phyloP scores from a whole-genome alignment of 2,113 vertebrate genomes.

The Neogobius melanostomus region DNA sequence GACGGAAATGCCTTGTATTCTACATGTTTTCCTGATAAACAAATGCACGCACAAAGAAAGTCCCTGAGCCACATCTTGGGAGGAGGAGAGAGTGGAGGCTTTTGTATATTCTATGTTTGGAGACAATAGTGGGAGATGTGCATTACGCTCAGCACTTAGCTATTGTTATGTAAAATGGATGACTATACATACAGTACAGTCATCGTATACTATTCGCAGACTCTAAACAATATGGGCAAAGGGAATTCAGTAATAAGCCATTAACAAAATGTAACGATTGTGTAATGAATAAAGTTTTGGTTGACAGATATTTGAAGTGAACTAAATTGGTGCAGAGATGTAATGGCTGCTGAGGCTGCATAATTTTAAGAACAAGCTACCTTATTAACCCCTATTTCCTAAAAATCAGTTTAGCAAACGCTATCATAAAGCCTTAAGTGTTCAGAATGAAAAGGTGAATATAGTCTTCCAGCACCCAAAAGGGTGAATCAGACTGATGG shows the following conservation, averaged over 20 bases:
- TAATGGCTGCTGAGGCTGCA: background rate
- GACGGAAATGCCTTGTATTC: conserved; percentile 38
- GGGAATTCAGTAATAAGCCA: background rate
- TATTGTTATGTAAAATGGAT: conserved; percentile 1
- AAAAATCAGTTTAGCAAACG: too few species aligned
- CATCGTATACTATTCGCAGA: background rate
- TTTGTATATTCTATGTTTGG: background rate
- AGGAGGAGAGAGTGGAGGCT: background rate
- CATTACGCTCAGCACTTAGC: background rate
- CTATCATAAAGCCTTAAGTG: too few species aligned
- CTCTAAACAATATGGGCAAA: background rate
- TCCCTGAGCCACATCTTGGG: background rate
- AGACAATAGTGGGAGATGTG: background rate
- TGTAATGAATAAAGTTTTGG: background rate
- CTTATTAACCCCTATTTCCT: too few species aligned
- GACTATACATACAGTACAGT: background rate
- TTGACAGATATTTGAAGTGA: background rate
- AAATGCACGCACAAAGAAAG: conserved; percentile 6
- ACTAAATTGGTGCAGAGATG: background rate
- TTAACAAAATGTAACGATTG: background rate
- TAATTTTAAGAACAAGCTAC: background rate
- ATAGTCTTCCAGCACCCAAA: too few species aligned
- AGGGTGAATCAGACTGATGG: too few species aligned
- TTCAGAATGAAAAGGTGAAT: too few species aligned
- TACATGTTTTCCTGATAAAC: conserved; percentile 16